A percentile compares a stretch with the other conserved stretches of the same genome.
Conservation (phyloP, 1,140 invertebrate genomes). For the Eriocheir sinensis region DNA sequence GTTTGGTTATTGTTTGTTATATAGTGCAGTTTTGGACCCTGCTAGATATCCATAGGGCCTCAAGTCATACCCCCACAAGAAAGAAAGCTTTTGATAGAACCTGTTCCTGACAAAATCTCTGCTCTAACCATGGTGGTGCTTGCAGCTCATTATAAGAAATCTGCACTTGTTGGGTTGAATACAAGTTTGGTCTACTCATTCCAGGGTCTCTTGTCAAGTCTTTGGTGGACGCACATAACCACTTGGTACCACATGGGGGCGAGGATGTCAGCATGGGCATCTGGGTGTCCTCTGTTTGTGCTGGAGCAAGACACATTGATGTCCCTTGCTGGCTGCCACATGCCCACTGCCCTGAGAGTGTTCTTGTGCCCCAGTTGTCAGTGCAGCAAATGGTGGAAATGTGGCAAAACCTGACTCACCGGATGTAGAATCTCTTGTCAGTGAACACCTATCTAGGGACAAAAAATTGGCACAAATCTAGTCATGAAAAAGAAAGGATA, state of each 20-base stretch:
- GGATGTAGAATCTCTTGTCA: too few species aligned
- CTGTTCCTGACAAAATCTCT: too few species aligned
- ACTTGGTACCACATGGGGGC: slow-evolving; percentile 47
- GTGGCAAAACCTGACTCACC: slow-evolving; percentile 30
- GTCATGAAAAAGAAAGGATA: too few species aligned
- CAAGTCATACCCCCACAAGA: not conserved
- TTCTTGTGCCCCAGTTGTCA: slow-evolving; percentile 59
- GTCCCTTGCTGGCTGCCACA: slow-evolving; percentile 70
- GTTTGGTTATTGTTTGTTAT: too few species aligned
- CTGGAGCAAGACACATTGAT: slow-evolving; percentile 29
- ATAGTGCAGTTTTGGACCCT: too few species aligned
- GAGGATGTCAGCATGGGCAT: slow-evolving; percentile 71
- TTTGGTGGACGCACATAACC: slow-evolving; percentile 4
- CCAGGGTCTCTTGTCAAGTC: slow-evolving; percentile 52
- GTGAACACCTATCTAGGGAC: too few species aligned
- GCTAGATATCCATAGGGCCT: not conserved
- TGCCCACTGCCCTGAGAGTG: slow-evolving; percentile 24
- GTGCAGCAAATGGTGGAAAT: slow-evolving; percentile 39
- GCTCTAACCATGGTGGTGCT: too few species aligned
- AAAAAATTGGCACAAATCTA: too few species aligned
- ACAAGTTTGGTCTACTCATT: not conserved
- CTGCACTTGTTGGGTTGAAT: not conserved
- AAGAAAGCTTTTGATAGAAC: too few species aligned
- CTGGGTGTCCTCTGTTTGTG: slow-evolving; percentile 51
- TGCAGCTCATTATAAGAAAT: not conserved